Base-by-base conservation (phyloP, 2,113 vertebrate species). In the Larimichthys polyactis region DNA sequence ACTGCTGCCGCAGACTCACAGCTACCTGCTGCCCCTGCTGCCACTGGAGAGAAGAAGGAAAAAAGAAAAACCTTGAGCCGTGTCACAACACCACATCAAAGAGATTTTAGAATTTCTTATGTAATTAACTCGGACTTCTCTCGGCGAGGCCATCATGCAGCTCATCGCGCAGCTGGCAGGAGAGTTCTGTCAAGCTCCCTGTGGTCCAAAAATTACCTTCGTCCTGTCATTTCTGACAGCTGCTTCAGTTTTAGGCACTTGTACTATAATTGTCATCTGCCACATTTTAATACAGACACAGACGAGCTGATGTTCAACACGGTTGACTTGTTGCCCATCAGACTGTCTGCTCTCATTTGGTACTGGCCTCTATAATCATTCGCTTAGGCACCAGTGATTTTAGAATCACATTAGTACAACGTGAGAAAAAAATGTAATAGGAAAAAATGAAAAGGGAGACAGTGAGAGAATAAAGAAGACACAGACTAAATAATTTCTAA, bases 61-160 rank as follows among this genome's bases (percentile, higher is more conserved):
- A 36, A 36, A 40, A 32, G 1, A 40, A 57, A 5, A 65, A 87
- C 40, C 84, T 77, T 70, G 72, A 86, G 81, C 75, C 75, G 6
- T 81, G 89, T 85, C 87, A 79, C 76, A 77, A 67, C 87, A 67
- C 19, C 78, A 74, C 90, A 86, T 87, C 83, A 90, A 83, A 88
- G 82, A 85, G 75, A 66, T 49, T 69, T 75, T 12, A 54, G 62
- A 60, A 71, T 81, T 84, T 57, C 81, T 90, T 69, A 51, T 80
- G 85, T 83, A 89, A 88, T 89, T 89, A 89, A 63, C 22, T 79
- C 6, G 16, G 78, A 76, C 75, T 71, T 73, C 82, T 82, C 60
- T 82, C 71, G 1, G 76, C 2, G 67, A 78, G 68, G 77, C 59
- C 87, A 77, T 86, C 80, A 49, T 52, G 44, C 67, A 29, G 85